Base-by-base conservation (phyloP, 2,888 invertebrate species). In the Beris chalybata region DNA sequence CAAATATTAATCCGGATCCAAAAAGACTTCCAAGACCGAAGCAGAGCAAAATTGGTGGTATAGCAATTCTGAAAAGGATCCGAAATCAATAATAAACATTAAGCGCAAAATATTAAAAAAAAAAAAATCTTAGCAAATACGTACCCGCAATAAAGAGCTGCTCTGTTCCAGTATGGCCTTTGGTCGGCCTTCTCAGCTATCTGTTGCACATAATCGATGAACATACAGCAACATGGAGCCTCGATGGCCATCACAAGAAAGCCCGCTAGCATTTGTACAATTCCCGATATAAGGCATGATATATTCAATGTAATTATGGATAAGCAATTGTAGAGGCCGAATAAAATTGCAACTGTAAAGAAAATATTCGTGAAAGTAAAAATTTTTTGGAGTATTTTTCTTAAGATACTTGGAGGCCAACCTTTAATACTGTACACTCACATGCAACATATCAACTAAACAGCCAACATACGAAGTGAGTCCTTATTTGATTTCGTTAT, bases 211-310 rank as follows among this genome's bases (percentile, higher is more conserved):
- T 93, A 93, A 77, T 97, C 97, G 71, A 98, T 87, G 82, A 96
- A 98, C 83, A 95, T 87, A 82, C 97, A 98, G 82, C 97, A 97
- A 80, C 94, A 97, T 0, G 98, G 98, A 48, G 97, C 97, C 82
- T 98, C 98, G 75, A 97, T 86, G 53, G 91, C 88, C 73, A 96
- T 85, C 69, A 94, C 88, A 70, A 93, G 76, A 82, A 97, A 95
- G 48, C 96, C 97, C 70, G 92, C 89, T 70, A 95, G 76, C 88
- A 95, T 92, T 84, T 93, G 92, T 86, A 91, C 89, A 74, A 93
- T 86, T 70, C 93, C 94, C 61, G 89, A 86, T 56, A 94, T 81
- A 66, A 94, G 83, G 78, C 92, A 91, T 50, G 76, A 69, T 53
- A 90, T 83, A 72, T 87, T 78, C 47, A 85, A 83, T 1, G 87